Percentiles rank a stretch among this genome's conserved stretches.
phyloP scores from a whole-genome alignment of 2,888 invertebrate species.

The Caenorhabditis wallacei region DNA sequence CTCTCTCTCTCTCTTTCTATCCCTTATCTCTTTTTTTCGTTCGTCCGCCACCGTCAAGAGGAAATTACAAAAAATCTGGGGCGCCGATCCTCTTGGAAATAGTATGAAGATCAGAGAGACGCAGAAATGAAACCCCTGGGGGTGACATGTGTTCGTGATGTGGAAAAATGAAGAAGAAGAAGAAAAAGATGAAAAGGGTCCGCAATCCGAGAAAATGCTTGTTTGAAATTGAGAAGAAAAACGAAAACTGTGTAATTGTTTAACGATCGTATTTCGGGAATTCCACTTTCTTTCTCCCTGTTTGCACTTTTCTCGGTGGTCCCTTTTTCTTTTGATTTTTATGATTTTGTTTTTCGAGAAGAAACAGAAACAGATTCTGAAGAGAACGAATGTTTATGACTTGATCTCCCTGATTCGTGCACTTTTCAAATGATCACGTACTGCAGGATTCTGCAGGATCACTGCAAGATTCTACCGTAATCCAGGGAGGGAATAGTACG shows the following conservation, averaged over 20 bases:
- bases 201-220: neutral
- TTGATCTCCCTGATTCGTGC: neutral
- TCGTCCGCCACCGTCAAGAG: neutral
- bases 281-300: too few relatives aligned
- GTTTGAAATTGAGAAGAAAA: slow-evolving; percentile 4
- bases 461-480: too few relatives aligned
- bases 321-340: neutral
- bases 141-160: slow-evolving; percentile 60
- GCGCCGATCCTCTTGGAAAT: slow-evolving; percentile 9
- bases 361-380: neutral
- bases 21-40: neutral
- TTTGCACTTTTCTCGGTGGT: slow-evolving; percentile 45
- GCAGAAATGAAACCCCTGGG: slow-evolving; percentile 35
- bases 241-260: slow-evolving; percentile 38
- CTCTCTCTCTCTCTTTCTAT: too few relatives aligned
- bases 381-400: neutral
- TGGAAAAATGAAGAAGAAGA: too few relatives aligned
- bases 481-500: too few relatives aligned
- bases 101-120: slow-evolving; percentile 16
- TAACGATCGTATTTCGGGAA: slow-evolving; percentile 21
- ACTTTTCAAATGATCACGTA: neutral
- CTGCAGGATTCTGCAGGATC: too few relatives aligned
- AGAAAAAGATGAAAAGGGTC: neutral
- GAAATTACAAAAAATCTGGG: slow-evolving; percentile 58
- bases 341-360: neutral